phyloP scores from a whole-genome alignment of 2,113 vertebrate species.

The Actinemys pallida region DNA sequence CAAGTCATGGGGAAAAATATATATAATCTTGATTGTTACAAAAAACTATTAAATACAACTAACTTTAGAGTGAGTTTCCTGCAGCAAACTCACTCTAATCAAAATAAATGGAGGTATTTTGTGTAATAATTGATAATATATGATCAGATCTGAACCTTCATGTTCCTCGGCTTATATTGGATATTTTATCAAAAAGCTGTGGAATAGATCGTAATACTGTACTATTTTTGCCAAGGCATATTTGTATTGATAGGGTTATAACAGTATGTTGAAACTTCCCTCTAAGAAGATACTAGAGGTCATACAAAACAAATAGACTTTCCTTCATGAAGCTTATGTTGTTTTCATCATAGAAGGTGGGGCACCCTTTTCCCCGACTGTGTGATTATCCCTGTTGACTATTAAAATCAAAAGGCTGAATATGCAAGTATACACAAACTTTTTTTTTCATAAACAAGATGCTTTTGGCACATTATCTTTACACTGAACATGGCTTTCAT shows the following conservation, averaged over 20 bases:
- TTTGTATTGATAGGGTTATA: slow-evolving; percentile 57
- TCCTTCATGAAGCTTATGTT: slow-evolving; percentile 26
- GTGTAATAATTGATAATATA: neutral
- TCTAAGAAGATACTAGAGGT: slow-evolving; percentile 54
- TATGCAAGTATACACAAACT: neutral
- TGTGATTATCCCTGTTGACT: neutral
- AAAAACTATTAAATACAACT: slow-evolving; percentile 25
- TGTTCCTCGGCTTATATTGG: neutral
- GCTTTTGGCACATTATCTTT: slow-evolving; percentile 47
- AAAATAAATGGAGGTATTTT: slow-evolving; percentile 37
- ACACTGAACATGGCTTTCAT: neutral
- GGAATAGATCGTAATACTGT: neutral
- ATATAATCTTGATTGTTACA: slow-evolving; percentile 20
- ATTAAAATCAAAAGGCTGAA: slow-evolving; percentile 50
- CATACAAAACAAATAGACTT: slow-evolving; percentile 41
- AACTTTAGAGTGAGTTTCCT: neutral
- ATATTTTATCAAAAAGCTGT: slow-evolving; percentile 4
- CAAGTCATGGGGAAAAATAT: slow-evolving; percentile 14
- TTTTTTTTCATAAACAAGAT: neutral
- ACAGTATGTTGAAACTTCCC: slow-evolving; percentile 8
- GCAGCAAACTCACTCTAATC: slow-evolving; percentile 15
- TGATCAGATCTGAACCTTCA: neutral
- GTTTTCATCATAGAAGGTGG: slow-evolving; percentile 36
- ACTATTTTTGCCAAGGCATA: slow-evolving; percentile 31
- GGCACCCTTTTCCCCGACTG: neutral